Conservation (phyloP, 2,888 invertebrate species). For the Cryptosula pallasiana region DNA sequence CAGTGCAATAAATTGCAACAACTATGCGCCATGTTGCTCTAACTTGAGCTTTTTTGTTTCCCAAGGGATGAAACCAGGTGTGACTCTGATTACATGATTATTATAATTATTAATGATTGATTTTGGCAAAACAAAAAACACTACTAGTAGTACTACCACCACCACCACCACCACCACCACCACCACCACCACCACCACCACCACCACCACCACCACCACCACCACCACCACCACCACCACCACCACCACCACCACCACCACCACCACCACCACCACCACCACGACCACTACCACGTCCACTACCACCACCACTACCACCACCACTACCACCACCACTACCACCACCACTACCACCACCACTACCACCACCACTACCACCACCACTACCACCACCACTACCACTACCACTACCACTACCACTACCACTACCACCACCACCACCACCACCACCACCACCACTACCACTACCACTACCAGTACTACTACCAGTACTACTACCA, state of each 20-base stretch:
- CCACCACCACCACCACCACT: conserved; percentile 22
- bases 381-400: neutral
- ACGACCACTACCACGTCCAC: conserved; percentile 19
- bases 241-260: conserved; percentile 16
- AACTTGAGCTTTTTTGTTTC: too few species aligned
- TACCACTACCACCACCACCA: conserved; percentile 23
- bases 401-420: neutral
- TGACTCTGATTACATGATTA: too few species aligned
- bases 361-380: conserved; percentile 23
- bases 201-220: conserved; percentile 21
- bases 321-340: conserved; percentile 20
- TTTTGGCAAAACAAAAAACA: too few species aligned
- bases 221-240: conserved; percentile 23
- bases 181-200: conserved; percentile 1
- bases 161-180: conserved; percentile 6
- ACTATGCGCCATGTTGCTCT: too few species aligned
- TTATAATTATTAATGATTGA: too few species aligned
- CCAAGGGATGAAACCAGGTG: too few species aligned
- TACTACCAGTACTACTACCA: too few species aligned
- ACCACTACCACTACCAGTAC: conserved; percentile 25
- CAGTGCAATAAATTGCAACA: too few species aligned
- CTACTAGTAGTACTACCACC: neutral
- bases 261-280: conserved; percentile 24
- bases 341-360: too few species aligned
- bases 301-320: conserved; percentile 18